Base-by-base conservation (phyloP, 2,888 invertebrate species). In the Dolichopus griseipennis region DNA sequence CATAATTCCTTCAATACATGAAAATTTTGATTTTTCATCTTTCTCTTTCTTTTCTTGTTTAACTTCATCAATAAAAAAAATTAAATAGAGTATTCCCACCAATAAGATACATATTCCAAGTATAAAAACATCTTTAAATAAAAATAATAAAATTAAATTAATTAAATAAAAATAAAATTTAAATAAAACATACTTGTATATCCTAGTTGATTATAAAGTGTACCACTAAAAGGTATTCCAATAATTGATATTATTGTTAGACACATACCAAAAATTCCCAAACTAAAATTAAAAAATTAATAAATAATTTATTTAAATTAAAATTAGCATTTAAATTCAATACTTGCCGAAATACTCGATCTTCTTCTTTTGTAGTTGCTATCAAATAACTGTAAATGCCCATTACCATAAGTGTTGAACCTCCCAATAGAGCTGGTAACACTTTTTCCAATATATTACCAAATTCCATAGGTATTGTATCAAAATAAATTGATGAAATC, bases 341-440 rank as follows among this genome's bases (percentile, higher is more conserved):
- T 12, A 67, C 64, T 69, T 68, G 77, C 72, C 81, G 75, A 67
- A 81, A 80, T 5, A 80, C 73, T 43, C 81, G 75, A 73, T 82
- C 80, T 65, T 79, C 73, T 68, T 81, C 82, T 1, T 78, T 78
- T 12, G 81, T 81, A 8, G 79, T 75, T 64, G 77, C 77, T 1
- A 80, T 81, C 34, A 82, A 78, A 65, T 81, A 82, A 72, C 81
- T 81, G 65, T 79, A 81, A 8, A 80, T 75, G 8, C 79, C 81
- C 81, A 81, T 81, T 18, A 81, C 69, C 67, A 79, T 78, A 67
- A 81, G 76, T 34, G 81, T 81, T 8, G 76, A 67, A 12, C 82
- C 81, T 6, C 81, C 81, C 67, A 78, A 78, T 52, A 81, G 70
- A 0, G 80, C 76, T 0, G 81, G 81, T 2, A 81, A 76, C 65